A percentile compares a stretch with the other conserved stretches of the same genome.
Evolutionary conservation across 2,797 vertebrate genomes (phyloP).

Genomic region (Glyptemys insculpta): DNA sequence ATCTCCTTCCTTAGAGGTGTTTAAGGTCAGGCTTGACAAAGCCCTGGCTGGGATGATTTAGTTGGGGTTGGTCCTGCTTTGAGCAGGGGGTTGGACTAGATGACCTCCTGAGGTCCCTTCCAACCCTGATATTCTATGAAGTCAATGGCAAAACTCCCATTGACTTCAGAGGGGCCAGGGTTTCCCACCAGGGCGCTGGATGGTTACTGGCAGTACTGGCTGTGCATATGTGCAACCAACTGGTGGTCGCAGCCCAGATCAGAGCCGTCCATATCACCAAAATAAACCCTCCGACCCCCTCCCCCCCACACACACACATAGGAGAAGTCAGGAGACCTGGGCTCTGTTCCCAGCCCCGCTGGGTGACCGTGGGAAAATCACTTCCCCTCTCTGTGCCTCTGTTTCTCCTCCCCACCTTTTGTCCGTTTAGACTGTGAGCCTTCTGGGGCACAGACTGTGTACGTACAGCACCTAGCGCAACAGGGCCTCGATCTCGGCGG

Average conservation of each 20-base stretch:
- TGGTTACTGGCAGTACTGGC: neutral
- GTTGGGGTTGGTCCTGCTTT: too few species aligned
- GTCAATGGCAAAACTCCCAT: neutral
- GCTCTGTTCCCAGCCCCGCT: fast-evolving
- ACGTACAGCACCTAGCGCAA: slow-evolving; percentile 19
- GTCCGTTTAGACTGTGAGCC: neutral
- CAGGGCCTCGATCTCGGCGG: neutral
- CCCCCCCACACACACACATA: too few species aligned
- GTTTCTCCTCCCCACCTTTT: neutral
- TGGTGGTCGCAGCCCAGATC: neutral
- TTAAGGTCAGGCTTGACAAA: too few species aligned
- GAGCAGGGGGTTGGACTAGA: too few species aligned
- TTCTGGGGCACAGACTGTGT: neutral
- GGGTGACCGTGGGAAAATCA: neutral
- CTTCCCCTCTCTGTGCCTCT: neutral
- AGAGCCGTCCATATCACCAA: neutral
- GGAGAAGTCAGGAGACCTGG: neutral
- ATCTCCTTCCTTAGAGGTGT: too few species aligned
- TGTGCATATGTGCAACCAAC: neutral
- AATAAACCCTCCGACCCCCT: neutral
- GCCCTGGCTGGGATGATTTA: too few species aligned
- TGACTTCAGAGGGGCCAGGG: neutral
- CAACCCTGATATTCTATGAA: too few species aligned
- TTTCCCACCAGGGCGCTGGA: neutral
- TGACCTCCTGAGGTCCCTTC: too few species aligned